Evolutionary conservation across 2,888 invertebrate genomes (phyloP), one percentile per base, ranked within the genome.

Genomic region (Allacma fusca): DNA sequence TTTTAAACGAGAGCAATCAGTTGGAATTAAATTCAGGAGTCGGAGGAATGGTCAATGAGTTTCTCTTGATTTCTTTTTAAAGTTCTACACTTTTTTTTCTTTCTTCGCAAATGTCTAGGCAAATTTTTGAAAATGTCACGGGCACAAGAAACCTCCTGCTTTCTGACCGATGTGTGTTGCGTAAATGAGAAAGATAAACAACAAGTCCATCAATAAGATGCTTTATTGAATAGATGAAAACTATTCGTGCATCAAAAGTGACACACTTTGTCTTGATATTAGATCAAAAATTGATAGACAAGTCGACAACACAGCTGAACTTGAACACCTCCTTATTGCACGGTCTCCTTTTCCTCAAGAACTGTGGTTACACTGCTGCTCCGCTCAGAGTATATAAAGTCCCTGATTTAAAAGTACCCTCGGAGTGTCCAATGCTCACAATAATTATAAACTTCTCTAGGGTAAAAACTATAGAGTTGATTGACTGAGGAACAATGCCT

Each of bases 251-350:
- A 50, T 19, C 50, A 50, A n/a, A 50, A 50, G 50, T 50, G 50
- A 50, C 50, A 50, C 50, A 50, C 50, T 50, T 50, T 50, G n/a
- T 50, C 50, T 50, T 50, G 50, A 50, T 50, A 50, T 50, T 50
- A 19, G 50, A 50, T 50, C n/a, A 50, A 50, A 40, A 50, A 50
- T n/a, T 50, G 50, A 50, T 50, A 50, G 34, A 50, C n/a, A 50
- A 50, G 16, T 50, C 50, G 50, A 50, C 50, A 50, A 50, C 50
- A 50, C 50, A 50, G 50, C 50, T 50, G 50, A 50, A 50, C 50
- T 50, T 50, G 50, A 50, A 50, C 50, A 50, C 50, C 50, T 50
- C 19, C 5, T 50, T 50, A 16, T 16, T 34, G 2, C 50, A 50
- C 2, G 9, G 9, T 13, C 50, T 50, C 50, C 50, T 50, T 50